These are phyloP conservation scores for Bradypodion ventrale DNA, from an alignment of 2,797 vertebrate species.

Conservation along the genomic window DNA sequence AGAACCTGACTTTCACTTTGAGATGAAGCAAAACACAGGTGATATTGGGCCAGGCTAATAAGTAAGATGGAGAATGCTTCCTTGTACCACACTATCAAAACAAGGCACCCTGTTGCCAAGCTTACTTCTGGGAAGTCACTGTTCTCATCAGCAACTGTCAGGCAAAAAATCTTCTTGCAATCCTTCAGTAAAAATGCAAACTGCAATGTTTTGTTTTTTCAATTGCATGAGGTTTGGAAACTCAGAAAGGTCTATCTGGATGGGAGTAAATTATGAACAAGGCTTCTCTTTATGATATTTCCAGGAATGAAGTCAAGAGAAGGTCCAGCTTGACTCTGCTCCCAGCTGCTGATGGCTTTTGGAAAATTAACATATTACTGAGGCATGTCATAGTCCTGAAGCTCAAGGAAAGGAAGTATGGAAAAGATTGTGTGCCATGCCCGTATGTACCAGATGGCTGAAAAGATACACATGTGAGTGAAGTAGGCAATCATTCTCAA, in stretches of 20 bases:
- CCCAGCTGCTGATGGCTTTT: background rate
- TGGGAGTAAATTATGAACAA: constrained; percentile 18
- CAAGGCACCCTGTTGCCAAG: background rate
- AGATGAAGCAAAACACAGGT: background rate
- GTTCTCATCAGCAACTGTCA: constrained; percentile 11
- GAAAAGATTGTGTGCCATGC: background rate
- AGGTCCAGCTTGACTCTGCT: constrained; percentile 20
- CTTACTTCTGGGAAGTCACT: constrained; percentile 12
- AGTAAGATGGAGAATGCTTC: background rate
- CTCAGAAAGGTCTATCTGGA: constrained; percentile 16
- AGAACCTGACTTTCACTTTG: background rate
- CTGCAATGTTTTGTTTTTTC: background rate
- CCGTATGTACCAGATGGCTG: background rate
- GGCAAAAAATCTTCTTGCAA: background rate
- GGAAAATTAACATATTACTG: background rate
- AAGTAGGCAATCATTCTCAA: background rate
- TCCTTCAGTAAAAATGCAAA: background rate
- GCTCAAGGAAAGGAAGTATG: background rate
- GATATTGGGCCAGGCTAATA: background rate
- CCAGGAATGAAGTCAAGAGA: constrained; percentile 16
- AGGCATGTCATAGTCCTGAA: background rate
- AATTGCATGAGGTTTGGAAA: background rate
- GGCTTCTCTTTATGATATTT: constrained; percentile 11
- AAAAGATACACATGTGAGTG: background rate
- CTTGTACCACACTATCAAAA: constrained; percentile 7